Evolutionary conservation across 2,888 invertebrate species (phyloP).

Genomic region (Callyntrura sp.): DNA sequence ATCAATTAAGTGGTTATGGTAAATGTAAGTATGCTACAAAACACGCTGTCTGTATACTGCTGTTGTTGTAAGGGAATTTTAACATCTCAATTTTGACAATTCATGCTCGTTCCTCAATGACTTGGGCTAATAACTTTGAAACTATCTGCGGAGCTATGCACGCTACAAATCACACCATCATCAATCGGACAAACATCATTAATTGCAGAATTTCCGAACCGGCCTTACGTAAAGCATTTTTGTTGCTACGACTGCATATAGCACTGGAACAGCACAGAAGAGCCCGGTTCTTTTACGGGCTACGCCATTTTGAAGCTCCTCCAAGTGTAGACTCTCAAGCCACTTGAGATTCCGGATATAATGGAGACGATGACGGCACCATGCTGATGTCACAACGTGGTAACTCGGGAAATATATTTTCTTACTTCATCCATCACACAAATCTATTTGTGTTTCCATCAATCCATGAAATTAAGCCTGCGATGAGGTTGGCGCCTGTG

Average conservation of each 20-base stretch:
- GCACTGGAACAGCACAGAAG: neutral
- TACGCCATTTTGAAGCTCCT: neutral
- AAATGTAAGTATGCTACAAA: neutral
- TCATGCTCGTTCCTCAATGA: neutral
- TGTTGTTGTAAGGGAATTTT: neutral
- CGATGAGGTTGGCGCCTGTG: slow-evolving; percentile 80
- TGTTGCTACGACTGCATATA: neutral
- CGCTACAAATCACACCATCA: slow-evolving; percentile 32
- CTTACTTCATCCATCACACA: slow-evolving; percentile 60
- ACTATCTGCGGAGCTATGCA: too few relatives aligned
- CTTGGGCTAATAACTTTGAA: neutral
- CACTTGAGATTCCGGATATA: neutral
- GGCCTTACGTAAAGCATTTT: neutral
- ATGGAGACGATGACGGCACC: slow-evolving; percentile 13
- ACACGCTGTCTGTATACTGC: neutral
- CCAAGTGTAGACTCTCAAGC: neutral
- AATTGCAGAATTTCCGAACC: slow-evolving; percentile 1
- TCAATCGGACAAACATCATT: slow-evolving; percentile 17
- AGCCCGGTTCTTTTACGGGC: neutral
- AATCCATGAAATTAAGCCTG: slow-evolving; percentile 84
- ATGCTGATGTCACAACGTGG: neutral
- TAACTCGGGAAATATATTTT: slow-evolving; percentile 23
- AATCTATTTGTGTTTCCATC: slow-evolving; percentile 82
- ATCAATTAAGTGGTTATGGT: slow-evolving; percentile 45
- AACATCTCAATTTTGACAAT: slow-evolving; percentile 33